Conservation (phyloP, 2,797 vertebrate genomes). For the Danio albolineatus region DNA sequence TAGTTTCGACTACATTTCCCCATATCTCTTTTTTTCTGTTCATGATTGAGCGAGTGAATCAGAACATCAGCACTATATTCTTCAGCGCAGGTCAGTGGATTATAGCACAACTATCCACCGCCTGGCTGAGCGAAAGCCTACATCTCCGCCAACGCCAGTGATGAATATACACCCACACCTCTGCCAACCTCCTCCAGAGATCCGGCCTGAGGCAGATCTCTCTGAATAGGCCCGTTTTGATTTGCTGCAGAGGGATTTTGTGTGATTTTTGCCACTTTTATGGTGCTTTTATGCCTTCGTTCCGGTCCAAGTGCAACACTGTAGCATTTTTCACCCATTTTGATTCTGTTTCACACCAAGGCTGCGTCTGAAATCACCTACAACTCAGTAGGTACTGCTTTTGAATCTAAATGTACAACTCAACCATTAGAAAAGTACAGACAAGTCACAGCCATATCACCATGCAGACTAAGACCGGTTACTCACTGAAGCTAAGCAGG, state of each 20-base stretch:
- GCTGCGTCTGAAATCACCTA: too few species aligned
- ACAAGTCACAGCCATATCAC: too few species aligned
- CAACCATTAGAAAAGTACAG: too few species aligned
- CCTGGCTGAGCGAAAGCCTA: background rate
- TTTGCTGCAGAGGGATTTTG: background rate
- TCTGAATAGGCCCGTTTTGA: background rate
- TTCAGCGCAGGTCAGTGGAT: constrained; percentile 2
- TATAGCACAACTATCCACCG: background rate
- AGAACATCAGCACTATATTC: constrained; percentile 11
- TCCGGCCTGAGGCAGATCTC: background rate
- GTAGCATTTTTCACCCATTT: too few species aligned
- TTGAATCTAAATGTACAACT: too few species aligned
- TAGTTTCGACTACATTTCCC: background rate
- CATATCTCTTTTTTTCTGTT: background rate
- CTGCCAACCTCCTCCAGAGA: background rate
- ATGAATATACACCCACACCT: constrained; percentile 12
- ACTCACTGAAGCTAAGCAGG: too few species aligned
- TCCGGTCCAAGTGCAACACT: too few species aligned
- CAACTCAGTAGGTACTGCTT: too few species aligned
- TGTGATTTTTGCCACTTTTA: background rate
- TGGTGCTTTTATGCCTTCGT: background rate
- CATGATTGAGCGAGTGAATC: constrained; percentile 5
- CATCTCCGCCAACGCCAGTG: constrained; percentile 11
- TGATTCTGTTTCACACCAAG: too few species aligned
- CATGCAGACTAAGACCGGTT: too few species aligned